A percentile compares a stretch with the other conserved stretches of the same genome.
phyloP scores from a whole-genome alignment of 2,888 invertebrate species.

The Sesia apiformis region DNA sequence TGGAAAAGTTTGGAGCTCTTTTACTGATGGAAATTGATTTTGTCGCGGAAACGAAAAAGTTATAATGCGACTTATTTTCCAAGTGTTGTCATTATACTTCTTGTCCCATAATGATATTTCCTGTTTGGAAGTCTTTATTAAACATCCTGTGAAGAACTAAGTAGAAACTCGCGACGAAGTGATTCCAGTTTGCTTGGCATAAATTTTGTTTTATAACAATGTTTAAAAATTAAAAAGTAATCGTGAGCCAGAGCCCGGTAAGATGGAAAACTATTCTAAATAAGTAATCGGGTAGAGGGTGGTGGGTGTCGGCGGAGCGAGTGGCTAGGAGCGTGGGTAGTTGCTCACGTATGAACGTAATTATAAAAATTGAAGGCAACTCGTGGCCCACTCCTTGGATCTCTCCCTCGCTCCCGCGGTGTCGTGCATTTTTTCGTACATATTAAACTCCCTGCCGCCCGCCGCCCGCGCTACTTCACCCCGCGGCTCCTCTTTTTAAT shows the following conservation, averaged over 20 bases:
- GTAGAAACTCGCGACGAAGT: slow-evolving; percentile 1
- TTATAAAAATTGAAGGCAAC: slow-evolving; percentile 74
- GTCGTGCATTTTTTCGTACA: slow-evolving; percentile 75
- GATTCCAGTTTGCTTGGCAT: slow-evolving; percentile 5
- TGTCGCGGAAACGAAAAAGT: slow-evolving; percentile 51
- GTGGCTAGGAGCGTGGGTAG: slow-evolving; percentile 20
- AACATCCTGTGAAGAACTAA: not conserved
- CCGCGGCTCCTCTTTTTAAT: slow-evolving; percentile 74
- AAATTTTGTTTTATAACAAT: slow-evolving; percentile 10
- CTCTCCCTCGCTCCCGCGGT: slow-evolving; percentile 57
- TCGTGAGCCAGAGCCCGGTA: slow-evolving; percentile 29
- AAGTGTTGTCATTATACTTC: slow-evolving; percentile 18
- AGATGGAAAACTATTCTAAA: slow-evolving; percentile 45
- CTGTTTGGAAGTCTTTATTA: slow-evolving; percentile 3
- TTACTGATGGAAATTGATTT: slow-evolving; percentile 61
- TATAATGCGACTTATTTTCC: slow-evolving; percentile 43
- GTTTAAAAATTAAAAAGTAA: slow-evolving; percentile 46
- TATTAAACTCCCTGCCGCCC: slow-evolving; percentile 65
- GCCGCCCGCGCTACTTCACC: slow-evolving; percentile 43
- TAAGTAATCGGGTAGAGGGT: slow-evolving; percentile 42
- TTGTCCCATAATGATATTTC: slow-evolving; percentile 4
- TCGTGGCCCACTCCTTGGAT: slow-evolving; percentile 53
- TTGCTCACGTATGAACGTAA: slow-evolving; percentile 77
- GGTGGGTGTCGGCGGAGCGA: slow-evolving; percentile 20
- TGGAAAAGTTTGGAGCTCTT: slow-evolving; percentile 61